These are phyloP conservation scores for Megalops atlanticus DNA, from an alignment of 2,113 vertebrate genomes.

Conservation along the genomic window DNA sequence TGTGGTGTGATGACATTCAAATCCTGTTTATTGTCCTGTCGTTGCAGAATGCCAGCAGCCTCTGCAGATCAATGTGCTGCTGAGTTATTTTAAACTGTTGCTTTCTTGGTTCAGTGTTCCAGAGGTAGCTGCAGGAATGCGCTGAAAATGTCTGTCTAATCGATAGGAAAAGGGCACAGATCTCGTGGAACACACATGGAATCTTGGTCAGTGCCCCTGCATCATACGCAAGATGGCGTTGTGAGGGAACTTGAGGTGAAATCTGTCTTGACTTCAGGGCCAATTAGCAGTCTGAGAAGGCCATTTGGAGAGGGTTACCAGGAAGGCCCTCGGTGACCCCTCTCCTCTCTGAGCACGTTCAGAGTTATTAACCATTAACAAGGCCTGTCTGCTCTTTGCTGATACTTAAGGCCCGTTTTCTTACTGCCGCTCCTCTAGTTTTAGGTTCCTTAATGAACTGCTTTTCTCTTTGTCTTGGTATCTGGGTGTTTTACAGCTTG, in stretches of 20 bases:
- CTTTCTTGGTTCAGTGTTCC: neutral
- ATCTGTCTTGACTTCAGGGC: conserved; percentile 1
- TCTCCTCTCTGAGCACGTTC: neutral
- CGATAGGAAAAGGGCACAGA: neutral
- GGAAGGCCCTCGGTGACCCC: neutral
- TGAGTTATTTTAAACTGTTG: neutral
- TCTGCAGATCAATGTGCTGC: neutral
- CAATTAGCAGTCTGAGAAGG: conserved; percentile 18
- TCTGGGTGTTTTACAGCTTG: neutral
- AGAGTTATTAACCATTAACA: neutral
- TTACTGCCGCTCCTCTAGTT: neutral
- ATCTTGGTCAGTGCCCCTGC: conserved; percentile 3
- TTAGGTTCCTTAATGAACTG: neutral
- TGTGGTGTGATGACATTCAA: neutral
- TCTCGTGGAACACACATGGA: neutral
- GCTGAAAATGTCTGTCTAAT: neutral
- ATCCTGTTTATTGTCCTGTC: neutral
- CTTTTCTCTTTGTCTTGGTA: neutral
- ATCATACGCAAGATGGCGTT: conserved; percentile 33
- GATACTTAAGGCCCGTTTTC: neutral
- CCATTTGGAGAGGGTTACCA: neutral
- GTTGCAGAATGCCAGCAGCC: neutral
- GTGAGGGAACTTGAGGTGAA: conserved; percentile 11
- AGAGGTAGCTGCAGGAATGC: neutral
- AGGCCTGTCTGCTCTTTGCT: neutral